These are phyloP conservation scores for Cyclargus thomasi DNA, from an alignment of 1,140 invertebrate species.

Conservation along the genomic window DNA sequence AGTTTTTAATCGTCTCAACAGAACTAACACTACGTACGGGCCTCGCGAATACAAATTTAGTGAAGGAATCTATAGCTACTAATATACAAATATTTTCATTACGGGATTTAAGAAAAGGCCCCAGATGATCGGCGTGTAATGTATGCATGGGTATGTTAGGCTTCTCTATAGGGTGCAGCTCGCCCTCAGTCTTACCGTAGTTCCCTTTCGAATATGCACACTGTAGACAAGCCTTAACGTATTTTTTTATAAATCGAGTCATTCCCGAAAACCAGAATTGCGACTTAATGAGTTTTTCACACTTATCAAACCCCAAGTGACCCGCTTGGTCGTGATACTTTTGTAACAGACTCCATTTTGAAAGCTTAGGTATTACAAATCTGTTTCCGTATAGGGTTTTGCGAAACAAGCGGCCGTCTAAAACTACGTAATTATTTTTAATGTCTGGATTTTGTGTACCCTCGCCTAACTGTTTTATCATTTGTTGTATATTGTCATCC, in stretches of 20 bases:
- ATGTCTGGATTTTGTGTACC: conserved; percentile 15
- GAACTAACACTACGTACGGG: conserved; percentile 30
- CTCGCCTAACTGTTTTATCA: conserved; percentile 23
- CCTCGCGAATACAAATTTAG: conserved; percentile 37
- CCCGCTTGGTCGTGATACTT: conserved; percentile 15
- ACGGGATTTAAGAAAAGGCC: conserved; percentile 35
- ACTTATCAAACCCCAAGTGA: conserved; percentile 31
- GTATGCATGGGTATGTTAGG: conserved; percentile 35
- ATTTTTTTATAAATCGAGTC: conserved; percentile 36
- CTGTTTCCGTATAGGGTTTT: conserved; percentile 19
- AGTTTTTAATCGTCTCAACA: conserved; percentile 27
- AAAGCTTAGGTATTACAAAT: conserved; percentile 31
- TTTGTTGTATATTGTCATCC: conserved; percentile 27
- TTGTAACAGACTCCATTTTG: conserved; percentile 24
- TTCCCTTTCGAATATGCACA: conserved; percentile 29
- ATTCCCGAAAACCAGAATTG: conserved; percentile 32
- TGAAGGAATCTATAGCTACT: conserved; percentile 41
- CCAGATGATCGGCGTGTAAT: conserved; percentile 40
- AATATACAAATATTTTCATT: conserved; percentile 34
- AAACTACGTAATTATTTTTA: conserved; percentile 16
- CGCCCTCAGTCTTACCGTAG: conserved; percentile 29
- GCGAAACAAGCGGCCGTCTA: conserved; percentile 6
- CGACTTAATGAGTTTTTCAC: conserved; percentile 29
- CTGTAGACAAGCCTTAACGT: conserved; percentile 28
- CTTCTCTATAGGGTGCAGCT: conserved; percentile 38